Evolutionary conservation across 2,888 invertebrate genomes (phyloP), one percentile per base, ranked within the genome.

Genomic region (Halictus ligatus): DNA sequence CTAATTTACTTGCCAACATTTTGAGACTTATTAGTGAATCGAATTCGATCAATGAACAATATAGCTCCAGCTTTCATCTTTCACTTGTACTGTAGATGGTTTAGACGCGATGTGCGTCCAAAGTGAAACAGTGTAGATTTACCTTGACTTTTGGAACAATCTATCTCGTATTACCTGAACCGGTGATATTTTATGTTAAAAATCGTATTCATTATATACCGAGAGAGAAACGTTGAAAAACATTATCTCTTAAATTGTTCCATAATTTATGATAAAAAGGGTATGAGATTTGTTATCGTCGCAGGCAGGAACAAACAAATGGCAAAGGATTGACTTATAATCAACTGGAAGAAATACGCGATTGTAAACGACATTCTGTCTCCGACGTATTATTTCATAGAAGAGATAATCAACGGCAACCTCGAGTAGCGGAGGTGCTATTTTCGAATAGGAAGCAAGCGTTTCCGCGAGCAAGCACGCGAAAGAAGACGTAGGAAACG

Each of bases 391-490:
- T 54, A 50, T 43, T 69, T 43, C 40, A 58, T 25, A 35, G 40
- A 6, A 40, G 5, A 29, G n/a, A 75, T 46, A 75, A 83, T 81
- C 35, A 48, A 69, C 50, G 48, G 74, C 78, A 84, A 29, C 74
- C 84, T 84, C 84, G 84, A 50, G 74, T 40, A 69, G 40, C 69
- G 25, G 35, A 76, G 48, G 67, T 75, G 74, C 69, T 84, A 78
- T 78, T 75, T 75, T 79, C 71, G 64, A 75, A 75, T 85, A 84
- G 79, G 84, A 84, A 85, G 84, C 64, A 50, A 72, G 46, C 75
- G 64, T 85, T 85, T 85, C 84, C 85, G 84, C 79, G 84, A 25
- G 46, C 79, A 21, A 60, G 81, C 74, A 83, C 40, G 40, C 82
- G 76, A 67, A 75, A 75, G 79, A 75, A 43, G 69, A 77, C 60